Conservation (phyloP, 2,888 invertebrate species). For the Limnephilus rhombicus region DNA sequence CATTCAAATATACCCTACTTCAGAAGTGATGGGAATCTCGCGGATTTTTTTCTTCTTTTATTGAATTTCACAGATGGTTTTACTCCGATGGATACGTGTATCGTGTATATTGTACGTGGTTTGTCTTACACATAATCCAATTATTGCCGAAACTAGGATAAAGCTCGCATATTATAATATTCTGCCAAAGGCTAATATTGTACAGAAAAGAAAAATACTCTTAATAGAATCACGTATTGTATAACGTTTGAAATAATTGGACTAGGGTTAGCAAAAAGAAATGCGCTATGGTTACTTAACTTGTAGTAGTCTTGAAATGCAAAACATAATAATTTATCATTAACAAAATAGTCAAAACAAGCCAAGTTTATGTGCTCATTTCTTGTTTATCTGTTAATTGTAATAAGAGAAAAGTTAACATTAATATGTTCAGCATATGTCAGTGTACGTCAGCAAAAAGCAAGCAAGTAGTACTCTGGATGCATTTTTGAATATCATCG, state of each 20-base stretch:
- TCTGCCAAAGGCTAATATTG: not conserved
- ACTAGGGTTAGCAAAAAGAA: not conserved
- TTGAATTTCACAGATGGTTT: not conserved
- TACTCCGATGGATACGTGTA: not conserved
- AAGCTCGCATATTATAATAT: not conserved
- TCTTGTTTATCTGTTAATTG: too few species aligned
- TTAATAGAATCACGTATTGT: not conserved
- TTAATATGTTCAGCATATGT: too few species aligned
- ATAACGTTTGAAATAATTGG: not conserved
- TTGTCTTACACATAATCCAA: not conserved
- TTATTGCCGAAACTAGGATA: not conserved
- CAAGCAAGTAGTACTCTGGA: too few species aligned
- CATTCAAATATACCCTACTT: not conserved
- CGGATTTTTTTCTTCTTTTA: not conserved
- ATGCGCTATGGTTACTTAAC: not conserved
- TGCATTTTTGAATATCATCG: too few species aligned
- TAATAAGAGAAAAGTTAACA: too few species aligned
- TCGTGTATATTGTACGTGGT: not conserved
- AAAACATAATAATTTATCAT: not conserved
- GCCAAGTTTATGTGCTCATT: not conserved
- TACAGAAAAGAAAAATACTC: not conserved
- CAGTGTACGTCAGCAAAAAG: too few species aligned
- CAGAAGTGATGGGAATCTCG: not conserved
- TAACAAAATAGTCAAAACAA: not conserved
- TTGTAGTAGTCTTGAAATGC: not conserved